Conservation (phyloP, 2,797 vertebrate species). For the Paramormyrops hopkinsi region DNA sequence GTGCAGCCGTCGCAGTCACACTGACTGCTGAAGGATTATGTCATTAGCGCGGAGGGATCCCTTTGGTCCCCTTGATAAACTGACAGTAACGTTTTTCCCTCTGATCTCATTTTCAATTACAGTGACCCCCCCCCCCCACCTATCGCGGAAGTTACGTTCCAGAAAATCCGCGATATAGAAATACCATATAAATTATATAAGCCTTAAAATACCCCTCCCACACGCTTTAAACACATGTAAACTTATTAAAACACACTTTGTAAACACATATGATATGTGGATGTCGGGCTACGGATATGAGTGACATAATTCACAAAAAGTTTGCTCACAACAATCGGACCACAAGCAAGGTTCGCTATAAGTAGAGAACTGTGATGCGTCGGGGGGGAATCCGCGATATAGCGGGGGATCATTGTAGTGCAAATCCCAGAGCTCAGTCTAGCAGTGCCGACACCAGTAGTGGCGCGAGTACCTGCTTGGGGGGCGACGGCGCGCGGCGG, state of each 20-base stretch:
- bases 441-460: not conserved
- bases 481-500: conserved; percentile 14
- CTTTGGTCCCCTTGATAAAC: not conserved
- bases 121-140: not conserved
- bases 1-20: conserved; percentile 45
- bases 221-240: not conserved
- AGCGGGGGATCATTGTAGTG: not conserved
- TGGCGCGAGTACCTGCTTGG: not conserved
- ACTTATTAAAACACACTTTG: not conserved
- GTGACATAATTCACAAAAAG: not conserved
- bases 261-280: not conserved
- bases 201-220: too few relatives aligned
- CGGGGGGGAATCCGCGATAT: too few relatives aligned
- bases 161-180: too few relatives aligned
- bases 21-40: conserved; percentile 27
- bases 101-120: not conserved
- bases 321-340: not conserved
- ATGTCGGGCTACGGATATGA: not conserved
- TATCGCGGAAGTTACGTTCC: too few relatives aligned
- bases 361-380: not conserved
- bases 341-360: not conserved
- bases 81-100: not conserved
- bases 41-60: not conserved
- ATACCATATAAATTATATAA: too few relatives aligned
- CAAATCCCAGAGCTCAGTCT: not conserved